Base-by-base conservation (phyloP, 1,140 invertebrate genomes). In the Venturia canescens region DNA sequence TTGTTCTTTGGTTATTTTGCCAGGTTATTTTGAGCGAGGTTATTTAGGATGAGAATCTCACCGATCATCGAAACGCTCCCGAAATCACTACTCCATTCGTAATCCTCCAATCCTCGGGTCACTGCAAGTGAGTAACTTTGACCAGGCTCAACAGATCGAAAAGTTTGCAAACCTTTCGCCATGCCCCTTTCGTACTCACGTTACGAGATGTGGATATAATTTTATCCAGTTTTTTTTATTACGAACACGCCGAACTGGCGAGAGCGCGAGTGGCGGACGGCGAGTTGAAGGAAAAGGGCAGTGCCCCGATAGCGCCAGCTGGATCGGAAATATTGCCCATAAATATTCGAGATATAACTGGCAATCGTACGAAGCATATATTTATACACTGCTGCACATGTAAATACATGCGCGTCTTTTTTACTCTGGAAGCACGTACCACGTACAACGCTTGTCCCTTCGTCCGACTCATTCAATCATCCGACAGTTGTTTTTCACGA, bases 301-400 rank as follows among this genome's bases (percentile, higher is more conserved):
- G 66, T 88, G 89, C 84, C 87, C 89, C 89, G 90, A 90, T 91
- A 91, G 90, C 87, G 85, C 86, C 88, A 90, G 88, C 89, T 89
- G 90, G 90, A 90, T 89, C 89, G 91, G 90, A 91, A 91, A 91
- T 91, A 92, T 92, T 90, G 91, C 86, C 90, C 90, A 91, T 91
- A 92, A 92, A 92, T 92, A 92, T 92, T 86, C 87, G 87, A 91
- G 90, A 92, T 91, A 91, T 83, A 83, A 31, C 72, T 76, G 44
- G 50, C 53, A 69, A 69, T 69, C 66, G 53, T 72, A 26, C 57
- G 67, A 13, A 44, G 7, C 21, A 0, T 27, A 60, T 53, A 81
- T 48, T 53, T 53, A 53, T 53, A 53, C n/a, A 53, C 38, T 44
- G 34, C 7, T n/a, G n/a, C 38, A 44, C 38, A 11, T 44, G 13